These are phyloP conservation scores for Tarsius wallacei DNA, from an alignment of 2,797 vertebrate genomes.

Conservation along the genomic window DNA sequence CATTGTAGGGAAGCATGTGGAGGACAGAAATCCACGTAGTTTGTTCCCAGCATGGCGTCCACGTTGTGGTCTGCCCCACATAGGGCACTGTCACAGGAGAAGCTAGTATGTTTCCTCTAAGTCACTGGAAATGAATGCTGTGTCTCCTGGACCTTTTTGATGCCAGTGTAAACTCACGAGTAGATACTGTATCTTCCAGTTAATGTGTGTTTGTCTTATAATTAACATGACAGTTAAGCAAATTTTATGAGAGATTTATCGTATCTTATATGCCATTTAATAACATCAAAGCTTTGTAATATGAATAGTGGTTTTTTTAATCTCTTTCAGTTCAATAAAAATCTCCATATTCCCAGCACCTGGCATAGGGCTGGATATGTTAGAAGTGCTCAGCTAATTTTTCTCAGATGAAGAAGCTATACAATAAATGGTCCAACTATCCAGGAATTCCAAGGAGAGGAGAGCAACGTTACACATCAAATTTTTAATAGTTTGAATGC, in stretches of 20 bases:
- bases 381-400: constrained; percentile 7
- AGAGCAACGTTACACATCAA: background rate
- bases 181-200: background rate
- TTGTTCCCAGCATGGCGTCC: background rate
- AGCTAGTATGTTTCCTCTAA: background rate
- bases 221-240: constrained; percentile 20
- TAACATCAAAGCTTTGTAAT: constrained; percentile 15
- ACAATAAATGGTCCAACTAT: background rate
- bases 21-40: background rate
- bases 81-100: background rate
- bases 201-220: background rate
- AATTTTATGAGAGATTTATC: background rate
- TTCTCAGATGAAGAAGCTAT: constrained; percentile 50
- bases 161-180: background rate
- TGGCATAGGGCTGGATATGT: background rate
- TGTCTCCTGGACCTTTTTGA: background rate
- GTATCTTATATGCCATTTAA: constrained; percentile 49
- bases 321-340: constrained; percentile 15
- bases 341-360: background rate
- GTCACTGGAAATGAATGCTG: background rate
- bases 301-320: background rate
- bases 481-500: background rate
- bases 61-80: background rate
- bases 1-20: constrained; percentile 52
- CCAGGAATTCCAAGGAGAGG: background rate